Evolutionary conservation across 2,797 vertebrate species (phyloP).

Genomic region (Neopelma chrysocephalum): DNA sequence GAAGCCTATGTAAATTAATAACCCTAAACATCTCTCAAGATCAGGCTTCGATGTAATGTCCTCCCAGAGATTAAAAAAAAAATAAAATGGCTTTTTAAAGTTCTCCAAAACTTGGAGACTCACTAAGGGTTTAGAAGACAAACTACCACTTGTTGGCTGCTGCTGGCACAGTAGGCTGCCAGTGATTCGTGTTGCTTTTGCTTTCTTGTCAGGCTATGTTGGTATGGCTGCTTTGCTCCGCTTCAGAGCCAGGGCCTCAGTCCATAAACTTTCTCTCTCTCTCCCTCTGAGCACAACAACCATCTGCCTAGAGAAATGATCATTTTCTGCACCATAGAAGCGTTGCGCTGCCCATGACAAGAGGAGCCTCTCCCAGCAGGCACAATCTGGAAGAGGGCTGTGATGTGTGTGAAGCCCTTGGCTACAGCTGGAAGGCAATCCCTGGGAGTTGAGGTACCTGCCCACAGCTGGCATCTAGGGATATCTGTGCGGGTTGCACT

Average conservation of each 20-base stretch:
- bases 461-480: background rate
- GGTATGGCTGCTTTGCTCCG: background rate
- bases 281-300: background rate
- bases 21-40: background rate
- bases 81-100: background rate
- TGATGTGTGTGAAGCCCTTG: background rate
- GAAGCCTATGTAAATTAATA: background rate
- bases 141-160: background rate
- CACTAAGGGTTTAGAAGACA: background rate
- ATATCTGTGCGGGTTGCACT: fast-evolving
- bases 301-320: fast-evolving
- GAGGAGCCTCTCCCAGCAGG: background rate
- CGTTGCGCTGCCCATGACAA: background rate
- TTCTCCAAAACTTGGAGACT: background rate
- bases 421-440: background rate
- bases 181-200: background rate
- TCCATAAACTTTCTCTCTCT: background rate
- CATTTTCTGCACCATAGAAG: fast-evolving
- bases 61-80: background rate
- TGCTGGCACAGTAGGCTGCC: background rate
- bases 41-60: background rate
- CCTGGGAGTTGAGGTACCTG: background rate
- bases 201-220: background rate
- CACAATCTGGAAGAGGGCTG: background rate
- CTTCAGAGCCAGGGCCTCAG: background rate